A percentile compares a stretch with the other conserved stretches of the same genome.
phyloP scores from a whole-genome alignment of 2,113 vertebrate species.

The Pycnonotus jocosus region DNA sequence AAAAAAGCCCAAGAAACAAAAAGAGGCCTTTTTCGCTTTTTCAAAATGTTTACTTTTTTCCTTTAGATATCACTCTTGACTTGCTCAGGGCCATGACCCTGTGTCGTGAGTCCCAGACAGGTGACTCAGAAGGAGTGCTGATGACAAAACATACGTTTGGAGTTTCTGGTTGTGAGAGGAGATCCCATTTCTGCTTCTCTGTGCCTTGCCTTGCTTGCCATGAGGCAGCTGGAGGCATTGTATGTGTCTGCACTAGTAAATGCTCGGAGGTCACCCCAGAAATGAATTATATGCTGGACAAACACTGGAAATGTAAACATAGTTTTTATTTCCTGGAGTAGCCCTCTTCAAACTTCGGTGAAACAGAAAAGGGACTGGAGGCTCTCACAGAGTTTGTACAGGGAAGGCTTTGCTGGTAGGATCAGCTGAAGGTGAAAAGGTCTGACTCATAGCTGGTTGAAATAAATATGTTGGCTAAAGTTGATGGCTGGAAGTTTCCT shows the following conservation, averaged over 20 bases:
- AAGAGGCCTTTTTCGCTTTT: background rate
- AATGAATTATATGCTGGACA: background rate
- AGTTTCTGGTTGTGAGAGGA: conserved; percentile 3
- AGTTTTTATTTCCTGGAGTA: background rate
- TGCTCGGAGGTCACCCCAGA: background rate
- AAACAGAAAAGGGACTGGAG: background rate
- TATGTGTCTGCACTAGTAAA: background rate
- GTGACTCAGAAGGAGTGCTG: conserved; percentile 47
- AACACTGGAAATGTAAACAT: background rate
- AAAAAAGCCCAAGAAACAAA: background rate
- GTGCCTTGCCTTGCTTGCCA: background rate
- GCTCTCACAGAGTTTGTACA: background rate
- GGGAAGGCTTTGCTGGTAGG: background rate
- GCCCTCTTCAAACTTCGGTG: background rate
- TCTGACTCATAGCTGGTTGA: background rate
- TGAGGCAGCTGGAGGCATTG: background rate
- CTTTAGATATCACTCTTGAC: background rate
- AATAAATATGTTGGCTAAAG: background rate
- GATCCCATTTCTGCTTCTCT: background rate
- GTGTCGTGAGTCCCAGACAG: background rate
- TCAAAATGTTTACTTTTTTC: background rate
- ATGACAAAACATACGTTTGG: background rate
- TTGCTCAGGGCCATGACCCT: background rate
- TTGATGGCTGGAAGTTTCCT: background rate
- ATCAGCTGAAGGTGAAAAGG: background rate